A percentile compares a stretch with the other conserved stretches of the same genome.
phyloP scores from a whole-genome alignment of 1,140 invertebrate genomes.

The Xylocopa sonorina region DNA sequence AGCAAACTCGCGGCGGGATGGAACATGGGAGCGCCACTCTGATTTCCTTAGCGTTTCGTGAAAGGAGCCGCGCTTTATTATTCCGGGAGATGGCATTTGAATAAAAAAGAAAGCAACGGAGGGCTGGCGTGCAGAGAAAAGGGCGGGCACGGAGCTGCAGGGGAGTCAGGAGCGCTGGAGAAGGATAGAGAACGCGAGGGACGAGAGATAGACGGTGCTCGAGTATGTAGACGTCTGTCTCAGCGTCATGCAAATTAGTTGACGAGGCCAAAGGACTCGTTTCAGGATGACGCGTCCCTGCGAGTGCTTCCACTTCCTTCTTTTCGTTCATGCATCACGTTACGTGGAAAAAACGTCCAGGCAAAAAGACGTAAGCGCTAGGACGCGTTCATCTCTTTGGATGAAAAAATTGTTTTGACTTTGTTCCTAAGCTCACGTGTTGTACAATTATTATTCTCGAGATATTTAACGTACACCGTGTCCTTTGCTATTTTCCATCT shows the following conservation, averaged over 20 bases:
- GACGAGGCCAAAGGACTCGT: constrained; percentile 27
- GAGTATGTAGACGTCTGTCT: constrained; percentile 62
- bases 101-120: constrained; percentile 54
- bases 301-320: constrained; percentile 13
- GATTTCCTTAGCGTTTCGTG: constrained; percentile 24
- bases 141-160: not conserved
- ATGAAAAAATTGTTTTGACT: not conserved
- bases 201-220: constrained; percentile 3
- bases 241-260: constrained; percentile 64
- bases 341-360: not conserved
- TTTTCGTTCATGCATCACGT: not conserved
- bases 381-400: too few species aligned
- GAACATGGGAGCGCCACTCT: constrained; percentile 6
- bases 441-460: too few species aligned
- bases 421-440: too few species aligned
- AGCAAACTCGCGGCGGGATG: not conserved
- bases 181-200: not conserved
- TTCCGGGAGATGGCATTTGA: constrained; percentile 61
- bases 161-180: not conserved
- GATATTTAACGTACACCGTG: not conserved
- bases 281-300: constrained; percentile 15
- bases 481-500: too few species aligned
- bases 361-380: not conserved
- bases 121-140: constrained; percentile 13
- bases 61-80: constrained; percentile 47